Conservation (phyloP, 2,888 invertebrate species). For the Aromia moschata region DNA sequence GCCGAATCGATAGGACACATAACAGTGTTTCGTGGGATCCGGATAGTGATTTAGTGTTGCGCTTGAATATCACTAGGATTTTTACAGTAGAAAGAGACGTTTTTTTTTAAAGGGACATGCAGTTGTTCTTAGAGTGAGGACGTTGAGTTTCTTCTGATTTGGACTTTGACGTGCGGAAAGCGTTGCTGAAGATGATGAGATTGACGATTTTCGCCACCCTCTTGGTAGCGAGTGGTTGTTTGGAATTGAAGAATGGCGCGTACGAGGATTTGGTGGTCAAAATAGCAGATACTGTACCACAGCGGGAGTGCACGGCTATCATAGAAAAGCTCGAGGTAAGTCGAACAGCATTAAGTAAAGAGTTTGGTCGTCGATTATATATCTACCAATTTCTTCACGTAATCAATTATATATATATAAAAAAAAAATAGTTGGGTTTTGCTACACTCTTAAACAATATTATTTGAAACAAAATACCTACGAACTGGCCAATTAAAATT, state of each 20-base stretch:
- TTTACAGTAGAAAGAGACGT: no score
- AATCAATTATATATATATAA: no score
- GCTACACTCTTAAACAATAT: not conserved
- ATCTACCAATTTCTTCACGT: no score
- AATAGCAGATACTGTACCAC: constrained; percentile 62
- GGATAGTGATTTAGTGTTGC: constrained; percentile 9
- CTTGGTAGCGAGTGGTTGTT: constrained; percentile 27
- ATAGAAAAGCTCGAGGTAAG: constrained; percentile 64
- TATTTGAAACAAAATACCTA: not conserved
- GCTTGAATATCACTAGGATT: no score
- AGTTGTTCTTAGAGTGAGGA: not conserved
- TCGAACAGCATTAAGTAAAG: no score
- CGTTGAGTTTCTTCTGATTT: not conserved
- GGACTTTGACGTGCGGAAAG: not conserved
- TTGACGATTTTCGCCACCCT: constrained; percentile 25
- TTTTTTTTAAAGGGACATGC: constrained; percentile 12
- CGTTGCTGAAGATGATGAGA: constrained; percentile 15
- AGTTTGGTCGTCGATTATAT: no score
- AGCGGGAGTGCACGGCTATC: constrained; percentile 61
- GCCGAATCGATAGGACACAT: constrained; percentile 29
- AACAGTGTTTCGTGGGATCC: constrained; percentile 29
- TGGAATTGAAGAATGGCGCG: constrained; percentile 61
- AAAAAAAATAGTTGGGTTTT: no score
- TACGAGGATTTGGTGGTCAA: constrained; percentile 64
- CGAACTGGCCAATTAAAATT: not conserved